Base-by-base conservation (phyloP, 1,140 invertebrate species). In the Meloidogyne hapla region DNA sequence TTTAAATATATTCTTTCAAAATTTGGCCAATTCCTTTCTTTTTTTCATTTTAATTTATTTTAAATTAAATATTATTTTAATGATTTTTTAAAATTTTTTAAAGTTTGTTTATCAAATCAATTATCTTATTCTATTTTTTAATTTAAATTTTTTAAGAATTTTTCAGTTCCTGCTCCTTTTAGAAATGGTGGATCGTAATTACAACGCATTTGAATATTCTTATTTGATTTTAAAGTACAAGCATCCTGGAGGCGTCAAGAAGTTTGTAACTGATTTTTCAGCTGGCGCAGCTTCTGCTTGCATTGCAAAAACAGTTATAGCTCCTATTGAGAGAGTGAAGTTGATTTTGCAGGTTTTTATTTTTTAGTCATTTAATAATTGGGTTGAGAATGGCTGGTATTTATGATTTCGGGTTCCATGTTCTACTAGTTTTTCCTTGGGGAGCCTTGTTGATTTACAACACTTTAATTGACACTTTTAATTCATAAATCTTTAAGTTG, bases 301-400 rank as follows among this genome's bases (percentile, higher is more conserved):
- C 21, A 71, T 84, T 15, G 74, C 82, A 15, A 84, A 84, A 65
- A 85, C 83, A 1, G 70, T 81, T 3, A 81, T 84, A 1, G 83
- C 84, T 28, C 84, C 84, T 28, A 71, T 84, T 21, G 83, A 84
- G 61, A 38, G 83, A 18, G 79, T 84, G 0, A 84, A 84, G 56
- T 77, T 84, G 6, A 82, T 84, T 65, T 56, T 84, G 18, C 83
- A 84, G 78, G 83, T 84, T 42, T 42, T 15, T 18, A 18, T 48
- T 33, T 33, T 69, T 63, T 15, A 1, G 33, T 75, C 28, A 40
- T 75, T 8, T 71, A 56, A 13, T 33, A n/a, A n/a, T n/a, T n/a
- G n/a, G n/a, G n/a, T n/a, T n/a, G n/a, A n/a, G n/a, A n/a, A n/a
- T n/a, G n/a, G n/a, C n/a, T n/a, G n/a, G n/a, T n/a, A n/a, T n/a